A percentile compares a stretch with the other conserved stretches of the same genome.
These are phyloP conservation scores for Megaleporinus macrocephalus DNA, from an alignment of 2,113 vertebrate genomes.

Conservation along the genomic window DNA sequence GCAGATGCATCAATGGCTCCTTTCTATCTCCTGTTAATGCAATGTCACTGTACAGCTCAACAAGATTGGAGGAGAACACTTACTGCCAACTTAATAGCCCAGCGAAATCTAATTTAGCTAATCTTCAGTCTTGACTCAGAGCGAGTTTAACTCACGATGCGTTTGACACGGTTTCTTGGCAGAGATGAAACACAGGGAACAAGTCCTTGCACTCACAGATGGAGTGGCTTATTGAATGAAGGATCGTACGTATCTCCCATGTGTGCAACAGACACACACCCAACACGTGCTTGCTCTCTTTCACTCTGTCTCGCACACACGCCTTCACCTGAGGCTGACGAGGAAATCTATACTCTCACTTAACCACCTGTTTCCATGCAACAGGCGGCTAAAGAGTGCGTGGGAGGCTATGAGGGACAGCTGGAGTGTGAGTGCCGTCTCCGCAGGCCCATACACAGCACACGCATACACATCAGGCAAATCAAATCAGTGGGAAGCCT, in stretches of 20 bases:
- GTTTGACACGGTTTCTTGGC: neutral
- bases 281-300: neutral
- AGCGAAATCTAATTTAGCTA: too few relatives aligned
- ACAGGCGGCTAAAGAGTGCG: slow-evolving; percentile 55
- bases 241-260: neutral
- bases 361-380: slow-evolving; percentile 64
- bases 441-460: neutral
- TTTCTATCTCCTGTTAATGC: too few relatives aligned
- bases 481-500: neutral
- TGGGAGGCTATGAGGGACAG: slow-evolving; percentile 26
- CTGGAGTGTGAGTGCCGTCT: slow-evolving; percentile 12
- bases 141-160: too few relatives aligned
- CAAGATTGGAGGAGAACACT: too few relatives aligned
- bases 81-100: too few relatives aligned
- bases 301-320: neutral
- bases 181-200: neutral
- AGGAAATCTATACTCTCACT: slow-evolving; percentile 48
- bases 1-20: too few relatives aligned
- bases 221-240: slow-evolving; percentile 2
- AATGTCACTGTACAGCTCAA: too few relatives aligned
- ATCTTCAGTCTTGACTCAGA: too few relatives aligned
- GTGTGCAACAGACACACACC: neutral
- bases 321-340: slow-evolving; percentile 16
- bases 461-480: slow-evolving; percentile 20
- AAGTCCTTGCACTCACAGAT: neutral